Percentiles rank a stretch among this genome's conserved stretches.
Evolutionary conservation across 2,113 vertebrate genomes (phyloP).

Genomic region (Ictidomys tridecemlineatus): DNA sequence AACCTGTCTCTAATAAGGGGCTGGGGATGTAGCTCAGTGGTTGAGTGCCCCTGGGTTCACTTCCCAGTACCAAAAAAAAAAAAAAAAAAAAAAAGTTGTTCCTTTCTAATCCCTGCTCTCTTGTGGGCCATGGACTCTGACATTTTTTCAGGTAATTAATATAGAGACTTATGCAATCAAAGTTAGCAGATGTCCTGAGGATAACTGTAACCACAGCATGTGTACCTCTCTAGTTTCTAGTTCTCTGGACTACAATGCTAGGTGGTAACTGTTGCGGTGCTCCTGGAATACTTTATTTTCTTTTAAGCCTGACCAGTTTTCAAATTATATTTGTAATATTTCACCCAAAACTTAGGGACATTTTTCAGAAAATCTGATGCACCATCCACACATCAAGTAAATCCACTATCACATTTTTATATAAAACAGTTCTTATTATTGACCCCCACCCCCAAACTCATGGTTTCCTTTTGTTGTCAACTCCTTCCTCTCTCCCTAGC

Average conservation of each 20-base stretch:
- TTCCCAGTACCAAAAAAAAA: no score
- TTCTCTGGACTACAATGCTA: background rate
- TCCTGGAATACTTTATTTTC: background rate
- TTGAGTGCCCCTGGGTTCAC: no score
- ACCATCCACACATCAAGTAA: background rate
- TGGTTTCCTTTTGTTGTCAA: background rate
- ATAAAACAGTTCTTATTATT: background rate
- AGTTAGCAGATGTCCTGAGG: background rate
- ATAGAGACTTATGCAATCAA: background rate
- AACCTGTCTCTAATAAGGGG: no score
- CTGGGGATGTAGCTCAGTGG: no score
- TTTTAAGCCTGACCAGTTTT: constrained; percentile 2
- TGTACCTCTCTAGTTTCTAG: background rate
- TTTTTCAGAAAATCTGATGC: background rate
- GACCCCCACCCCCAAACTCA: background rate
- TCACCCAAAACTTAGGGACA: background rate
- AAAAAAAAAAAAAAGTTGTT: no score
- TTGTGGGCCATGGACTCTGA: background rate
- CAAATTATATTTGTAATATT: background rate
- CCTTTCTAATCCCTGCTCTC: background rate
- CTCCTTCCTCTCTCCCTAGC: background rate
- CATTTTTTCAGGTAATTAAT: background rate
- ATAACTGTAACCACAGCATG: background rate
- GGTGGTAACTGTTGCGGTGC: background rate
- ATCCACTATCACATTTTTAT: background rate